Evolutionary conservation across 2,888 invertebrate genomes (phyloP).

Genomic region (Scaeva pyrastri): DNA sequence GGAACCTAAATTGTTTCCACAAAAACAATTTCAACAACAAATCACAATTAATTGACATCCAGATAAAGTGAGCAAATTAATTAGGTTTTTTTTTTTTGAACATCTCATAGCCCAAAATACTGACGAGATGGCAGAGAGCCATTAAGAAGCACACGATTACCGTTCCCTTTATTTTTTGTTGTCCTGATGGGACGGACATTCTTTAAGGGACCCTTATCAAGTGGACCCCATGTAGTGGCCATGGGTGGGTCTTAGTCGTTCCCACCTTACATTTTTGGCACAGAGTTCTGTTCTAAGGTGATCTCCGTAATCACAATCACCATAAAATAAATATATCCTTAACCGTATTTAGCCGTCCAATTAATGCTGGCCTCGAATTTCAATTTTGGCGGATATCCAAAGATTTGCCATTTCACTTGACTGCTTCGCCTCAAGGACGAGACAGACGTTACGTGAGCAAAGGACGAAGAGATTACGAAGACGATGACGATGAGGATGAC

Average conservation of each 20-base stretch:
- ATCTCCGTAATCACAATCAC: conserved; percentile 40
- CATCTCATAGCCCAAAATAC: not conserved
- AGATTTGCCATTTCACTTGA: conserved; percentile 44
- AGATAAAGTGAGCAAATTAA: conserved; percentile 67
- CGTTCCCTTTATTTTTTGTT: conserved; percentile 2
- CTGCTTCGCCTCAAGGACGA: conserved; percentile 17
- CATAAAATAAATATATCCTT: conserved; percentile 64
- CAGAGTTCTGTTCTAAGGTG: conserved; percentile 22
- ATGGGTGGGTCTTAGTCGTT: not conserved
- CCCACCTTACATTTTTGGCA: not conserved
- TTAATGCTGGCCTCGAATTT: conserved; percentile 60
- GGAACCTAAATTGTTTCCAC: not conserved
- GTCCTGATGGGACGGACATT: conserved; percentile 19
- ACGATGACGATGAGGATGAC: not conserved
- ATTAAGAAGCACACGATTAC: conserved; percentile 37
- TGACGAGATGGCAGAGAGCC: no score
- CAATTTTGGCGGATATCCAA: conserved; percentile 54
- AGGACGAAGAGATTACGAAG: not conserved
- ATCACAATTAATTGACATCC: conserved; percentile 62
- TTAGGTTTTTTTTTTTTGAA: conserved; percentile 38
- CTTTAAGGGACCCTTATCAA: conserved; percentile 29
- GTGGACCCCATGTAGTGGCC: not conserved
- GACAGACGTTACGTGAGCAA: not conserved
- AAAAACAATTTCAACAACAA: conserved; percentile 27
- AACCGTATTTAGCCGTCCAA: conserved; percentile 35